These are phyloP conservation scores for Gobionotothen gibberifrons DNA, from an alignment of 2,797 vertebrate species.

Conservation along the genomic window DNA sequence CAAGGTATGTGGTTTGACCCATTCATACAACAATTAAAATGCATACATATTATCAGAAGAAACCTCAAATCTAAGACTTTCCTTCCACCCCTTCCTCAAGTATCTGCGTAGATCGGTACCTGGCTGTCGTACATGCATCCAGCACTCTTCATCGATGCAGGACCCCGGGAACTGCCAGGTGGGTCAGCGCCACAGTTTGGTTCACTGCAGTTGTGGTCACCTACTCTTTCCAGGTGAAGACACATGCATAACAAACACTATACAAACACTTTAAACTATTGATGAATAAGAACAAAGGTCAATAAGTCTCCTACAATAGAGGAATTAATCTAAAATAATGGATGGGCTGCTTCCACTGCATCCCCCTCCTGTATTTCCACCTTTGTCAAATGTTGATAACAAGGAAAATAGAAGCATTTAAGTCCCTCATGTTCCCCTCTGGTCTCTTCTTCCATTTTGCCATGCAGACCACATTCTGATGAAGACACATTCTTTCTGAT, in stretches of 20 bases:
- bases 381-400: too few relatives aligned
- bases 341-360: too few relatives aligned
- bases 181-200: slow-evolving; percentile 89
- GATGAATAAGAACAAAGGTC: not conserved
- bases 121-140: slow-evolving; percentile 90
- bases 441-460: not conserved
- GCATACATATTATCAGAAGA: not conserved
- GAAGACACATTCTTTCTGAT: too few relatives aligned
- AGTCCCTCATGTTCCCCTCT: not conserved
- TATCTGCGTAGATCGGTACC: slow-evolving; percentile 95
- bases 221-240: slow-evolving; percentile 86
- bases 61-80: not conserved
- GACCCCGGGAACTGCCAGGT: slow-evolving; percentile 86
- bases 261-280: not conserved
- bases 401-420: not conserved
- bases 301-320: not conserved
- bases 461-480: too few relatives aligned
- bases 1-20: slow-evolving; percentile 67
- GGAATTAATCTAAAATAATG: too few relatives aligned
- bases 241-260: not conserved
- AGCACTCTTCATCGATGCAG: slow-evolving; percentile 89
- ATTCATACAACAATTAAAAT: not conserved
- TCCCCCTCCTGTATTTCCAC: too few relatives aligned
- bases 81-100: slow-evolving; percentile 58
- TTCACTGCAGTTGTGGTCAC: slow-evolving; percentile 90